Evolutionary conservation across 2,888 invertebrate species (phyloP).

Genomic region (Apamea crenata): DNA sequence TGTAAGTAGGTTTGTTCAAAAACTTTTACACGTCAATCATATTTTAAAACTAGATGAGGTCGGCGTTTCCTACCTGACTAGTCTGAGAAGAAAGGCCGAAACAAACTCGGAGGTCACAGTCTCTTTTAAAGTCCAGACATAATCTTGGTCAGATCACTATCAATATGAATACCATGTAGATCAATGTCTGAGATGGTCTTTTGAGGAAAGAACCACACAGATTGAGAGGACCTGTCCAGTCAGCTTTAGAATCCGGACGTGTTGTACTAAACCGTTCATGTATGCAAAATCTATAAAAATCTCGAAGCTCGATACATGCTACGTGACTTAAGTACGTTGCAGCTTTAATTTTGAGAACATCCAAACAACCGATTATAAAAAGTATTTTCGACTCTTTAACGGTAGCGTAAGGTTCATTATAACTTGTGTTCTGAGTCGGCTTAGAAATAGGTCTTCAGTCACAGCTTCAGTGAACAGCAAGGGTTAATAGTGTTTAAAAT

Average conservation of each 20-base stretch:
- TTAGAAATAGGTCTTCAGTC: conserved; percentile 50
- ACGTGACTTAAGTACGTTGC: conserved; percentile 19
- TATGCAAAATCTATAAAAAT: conserved; percentile 58
- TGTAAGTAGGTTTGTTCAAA: too few species aligned
- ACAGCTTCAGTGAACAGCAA: conserved; percentile 36
- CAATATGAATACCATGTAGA: too few species aligned
- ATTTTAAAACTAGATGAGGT: too few species aligned
- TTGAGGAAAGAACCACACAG: too few species aligned
- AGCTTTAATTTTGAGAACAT: conserved; percentile 19
- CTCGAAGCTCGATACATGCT: conserved; percentile 24
- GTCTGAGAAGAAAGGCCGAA: too few species aligned
- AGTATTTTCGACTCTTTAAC: conserved; percentile 11
- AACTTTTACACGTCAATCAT: too few species aligned
- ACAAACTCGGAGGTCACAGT: too few species aligned
- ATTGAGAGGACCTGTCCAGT: too few species aligned
- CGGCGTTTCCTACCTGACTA: too few species aligned
- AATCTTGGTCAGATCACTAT: too few species aligned
- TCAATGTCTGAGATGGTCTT: too few species aligned
- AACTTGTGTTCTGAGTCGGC: background rate
- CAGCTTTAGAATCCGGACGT: background rate
- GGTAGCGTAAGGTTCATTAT: conserved; percentile 1
- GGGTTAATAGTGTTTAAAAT: conserved; percentile 68
- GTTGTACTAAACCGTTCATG: conserved; percentile 28
- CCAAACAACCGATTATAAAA: background rate
- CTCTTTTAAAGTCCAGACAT: too few species aligned